These are phyloP conservation scores for Emmelina monodactyla DNA, from an alignment of 2,888 invertebrate genomes.

Conservation along the genomic window DNA sequence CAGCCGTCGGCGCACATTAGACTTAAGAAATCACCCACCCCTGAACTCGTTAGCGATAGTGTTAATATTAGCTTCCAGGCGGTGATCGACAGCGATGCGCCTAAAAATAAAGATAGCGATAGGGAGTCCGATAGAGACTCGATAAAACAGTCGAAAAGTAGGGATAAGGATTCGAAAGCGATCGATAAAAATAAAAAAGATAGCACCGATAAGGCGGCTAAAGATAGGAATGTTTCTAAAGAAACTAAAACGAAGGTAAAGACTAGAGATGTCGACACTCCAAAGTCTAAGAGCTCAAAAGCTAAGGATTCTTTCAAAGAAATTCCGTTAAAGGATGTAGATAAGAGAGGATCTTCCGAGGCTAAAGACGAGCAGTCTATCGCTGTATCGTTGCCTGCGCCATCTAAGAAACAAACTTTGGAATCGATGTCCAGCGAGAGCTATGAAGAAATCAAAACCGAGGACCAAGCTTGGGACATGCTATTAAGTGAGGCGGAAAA, in stretches of 20 bases:
- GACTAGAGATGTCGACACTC: conserved; percentile 3
- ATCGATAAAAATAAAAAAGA: conserved; percentile 6
- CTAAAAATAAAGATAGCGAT: neutral
- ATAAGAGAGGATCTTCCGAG: conserved; percentile 8
- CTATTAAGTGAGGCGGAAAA: conserved; percentile 39
- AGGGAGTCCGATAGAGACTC: neutral
- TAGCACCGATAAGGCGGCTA: conserved; percentile 9
- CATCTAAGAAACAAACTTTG: conserved; percentile 19
- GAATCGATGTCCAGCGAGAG: conserved; percentile 18
- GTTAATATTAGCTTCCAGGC: conserved; percentile 34
- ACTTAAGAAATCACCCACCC: conserved; percentile 48
- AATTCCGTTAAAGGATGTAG: conserved; percentile 4
- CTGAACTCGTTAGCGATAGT: conserved; percentile 31
- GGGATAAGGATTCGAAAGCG: neutral
- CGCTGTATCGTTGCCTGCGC: conserved; percentile 16
- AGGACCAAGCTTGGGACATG: conserved; percentile 57
- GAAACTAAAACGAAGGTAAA: conserved; percentile 8
- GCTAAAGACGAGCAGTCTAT: conserved; percentile 7
- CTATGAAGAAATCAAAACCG: conserved; percentile 32
- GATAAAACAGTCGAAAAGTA: too few relatives aligned
- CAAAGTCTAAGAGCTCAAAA: conserved; percentile 1
- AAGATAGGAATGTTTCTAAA: conserved; percentile 12
- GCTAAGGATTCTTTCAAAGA: neutral
- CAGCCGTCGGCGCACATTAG: conserved; percentile 35
- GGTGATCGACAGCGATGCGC: conserved; percentile 1